Percentiles rank a stretch among this genome's conserved stretches.
These are phyloP conservation scores for Protaetia brevitarsis DNA, from an alignment of 1,140 invertebrate genomes.

Conservation along the genomic window DNA sequence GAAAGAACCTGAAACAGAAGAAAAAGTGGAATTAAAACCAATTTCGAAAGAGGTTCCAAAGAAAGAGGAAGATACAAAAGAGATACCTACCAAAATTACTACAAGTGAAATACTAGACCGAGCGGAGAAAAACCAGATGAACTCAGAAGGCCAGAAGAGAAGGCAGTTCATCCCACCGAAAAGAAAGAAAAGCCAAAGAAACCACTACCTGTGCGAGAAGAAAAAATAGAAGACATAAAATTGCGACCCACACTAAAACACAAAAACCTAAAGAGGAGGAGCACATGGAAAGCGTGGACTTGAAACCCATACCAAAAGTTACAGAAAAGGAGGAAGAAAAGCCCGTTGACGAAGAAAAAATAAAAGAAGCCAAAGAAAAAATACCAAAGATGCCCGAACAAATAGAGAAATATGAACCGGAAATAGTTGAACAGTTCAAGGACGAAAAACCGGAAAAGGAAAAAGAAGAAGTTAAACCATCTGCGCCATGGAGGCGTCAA, in stretches of 20 bases:
- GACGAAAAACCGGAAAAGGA: conserved; percentile 42
- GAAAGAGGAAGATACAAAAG: conserved; percentile 31
- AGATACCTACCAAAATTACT: conserved; percentile 40
- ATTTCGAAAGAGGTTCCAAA: conserved; percentile 37
- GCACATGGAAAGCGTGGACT: conserved; percentile 27
- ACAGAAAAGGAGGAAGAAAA: conserved; percentile 22
- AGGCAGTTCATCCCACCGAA: conserved; percentile 29
- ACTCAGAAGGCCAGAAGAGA: conserved; percentile 21
- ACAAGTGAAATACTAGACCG: conserved; percentile 49
- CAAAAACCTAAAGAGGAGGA: conserved; percentile 32
- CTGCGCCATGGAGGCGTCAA: conserved; percentile 40
- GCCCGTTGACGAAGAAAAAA: background rate
- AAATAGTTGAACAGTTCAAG: conserved; percentile 36
- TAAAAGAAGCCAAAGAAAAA: conserved; percentile 28
- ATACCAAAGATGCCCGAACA: conserved; percentile 28
- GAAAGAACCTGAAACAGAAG: conserved; percentile 45
- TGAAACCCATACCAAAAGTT: conserved; percentile 44
- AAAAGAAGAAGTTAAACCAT: conserved; percentile 34
- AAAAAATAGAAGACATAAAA: conserved; percentile 36
- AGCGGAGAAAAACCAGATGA: conserved; percentile 42
- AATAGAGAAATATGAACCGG: conserved; percentile 40
- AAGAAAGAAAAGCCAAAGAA: conserved; percentile 28
- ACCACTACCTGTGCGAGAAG: conserved; percentile 17
- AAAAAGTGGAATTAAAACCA: conserved; percentile 45
- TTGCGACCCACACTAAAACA: conserved; percentile 29